A percentile compares a stretch with the other conserved stretches of the same genome.
phyloP scores from a whole-genome alignment of 2,113 vertebrate genomes.

The Dasyurus viverrinus region DNA sequence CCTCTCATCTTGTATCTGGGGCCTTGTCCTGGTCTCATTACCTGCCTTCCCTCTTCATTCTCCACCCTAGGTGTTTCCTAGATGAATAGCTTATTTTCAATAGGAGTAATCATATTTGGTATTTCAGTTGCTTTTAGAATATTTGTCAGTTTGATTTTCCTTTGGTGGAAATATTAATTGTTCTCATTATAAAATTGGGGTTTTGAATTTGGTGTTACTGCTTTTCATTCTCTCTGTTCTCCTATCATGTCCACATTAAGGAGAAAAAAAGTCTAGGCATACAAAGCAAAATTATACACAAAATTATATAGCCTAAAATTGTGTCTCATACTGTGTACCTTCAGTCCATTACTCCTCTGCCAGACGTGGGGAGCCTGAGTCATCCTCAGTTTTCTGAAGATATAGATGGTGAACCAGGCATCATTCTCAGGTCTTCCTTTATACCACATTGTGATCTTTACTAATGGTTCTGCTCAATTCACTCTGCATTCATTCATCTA shows the following conservation, averaged over 20 bases:
- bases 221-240: neutral
- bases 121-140: neutral
- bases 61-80: neutral
- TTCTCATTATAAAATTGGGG: neutral
- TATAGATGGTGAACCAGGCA: no score
- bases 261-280: no score
- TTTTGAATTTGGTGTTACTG: neutral
- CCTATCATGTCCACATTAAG: neutral
- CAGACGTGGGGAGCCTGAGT: no score
- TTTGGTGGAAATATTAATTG: neutral
- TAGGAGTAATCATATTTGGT: neutral
- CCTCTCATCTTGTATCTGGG: fast-evolving
- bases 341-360: no score
- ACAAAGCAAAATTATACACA: neutral
- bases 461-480: neutral
- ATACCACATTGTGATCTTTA: no score
- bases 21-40: neutral
- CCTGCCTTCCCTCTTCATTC: neutral
- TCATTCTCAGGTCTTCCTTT: neutral
- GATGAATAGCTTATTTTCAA: neutral
- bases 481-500: neutral
- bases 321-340: neutral
- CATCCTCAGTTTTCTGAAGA: no score
- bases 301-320: neutral
- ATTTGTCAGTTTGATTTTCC: neutral